Conservation (phyloP, 2,888 invertebrate species). For the Dromius quadrimaculatus region DNA sequence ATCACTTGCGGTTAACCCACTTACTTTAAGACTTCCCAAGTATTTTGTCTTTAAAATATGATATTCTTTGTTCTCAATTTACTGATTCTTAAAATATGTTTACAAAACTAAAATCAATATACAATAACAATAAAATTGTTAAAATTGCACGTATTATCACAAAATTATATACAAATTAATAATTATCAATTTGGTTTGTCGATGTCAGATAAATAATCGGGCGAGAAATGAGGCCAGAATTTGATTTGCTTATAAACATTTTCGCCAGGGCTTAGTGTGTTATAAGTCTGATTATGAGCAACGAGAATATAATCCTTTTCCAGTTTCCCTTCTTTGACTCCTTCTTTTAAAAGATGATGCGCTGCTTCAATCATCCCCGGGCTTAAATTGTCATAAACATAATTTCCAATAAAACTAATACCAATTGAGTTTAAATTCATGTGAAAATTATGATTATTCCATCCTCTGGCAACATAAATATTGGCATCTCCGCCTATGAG, state of each 20-base stretch:
- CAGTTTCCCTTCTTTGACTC: constrained; percentile 65
- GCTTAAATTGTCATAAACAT: constrained; percentile 64
- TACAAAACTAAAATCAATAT: too few relatives aligned
- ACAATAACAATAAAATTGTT: too few relatives aligned
- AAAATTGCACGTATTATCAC: too few relatives aligned
- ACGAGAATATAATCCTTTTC: constrained; percentile 67
- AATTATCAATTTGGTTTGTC: too few relatives aligned
- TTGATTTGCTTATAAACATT: constrained; percentile 67
- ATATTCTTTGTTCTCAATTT: too few relatives aligned
- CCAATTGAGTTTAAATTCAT: constrained; percentile 68
- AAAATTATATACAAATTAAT: too few relatives aligned
- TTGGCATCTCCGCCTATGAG: constrained; percentile 71
- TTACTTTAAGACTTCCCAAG: too few relatives aligned
- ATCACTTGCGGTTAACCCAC: too few relatives aligned
- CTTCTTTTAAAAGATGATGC: constrained; percentile 65
- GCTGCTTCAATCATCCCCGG: constrained; percentile 66
- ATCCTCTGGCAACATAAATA: constrained; percentile 70
- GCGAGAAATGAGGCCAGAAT: constrained; percentile 67
- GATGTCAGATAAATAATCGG: too few relatives aligned
- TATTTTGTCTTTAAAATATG: too few relatives aligned
- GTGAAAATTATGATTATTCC: constrained; percentile 69
- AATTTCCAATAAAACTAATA: constrained; percentile 69
- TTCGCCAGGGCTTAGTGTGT: constrained; percentile 68
- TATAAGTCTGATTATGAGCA: constrained; percentile 69
- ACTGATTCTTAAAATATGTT: too few relatives aligned